Evolutionary conservation across 2,113 vertebrate genomes (phyloP).

Genomic region (Heterocephalus glaber): DNA sequence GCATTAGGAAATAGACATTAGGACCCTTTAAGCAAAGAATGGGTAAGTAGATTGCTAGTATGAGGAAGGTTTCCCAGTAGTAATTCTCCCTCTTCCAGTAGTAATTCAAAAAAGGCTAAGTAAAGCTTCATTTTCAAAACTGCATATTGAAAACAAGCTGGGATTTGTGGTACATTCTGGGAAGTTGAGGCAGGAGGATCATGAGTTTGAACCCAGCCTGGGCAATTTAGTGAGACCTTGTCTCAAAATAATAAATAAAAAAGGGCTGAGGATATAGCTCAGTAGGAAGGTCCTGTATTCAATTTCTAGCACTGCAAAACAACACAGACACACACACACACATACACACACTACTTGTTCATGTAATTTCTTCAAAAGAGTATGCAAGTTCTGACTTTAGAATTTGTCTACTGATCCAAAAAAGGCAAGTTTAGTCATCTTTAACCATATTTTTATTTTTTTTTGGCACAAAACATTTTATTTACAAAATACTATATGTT

Average conservation of each 20-base stretch:
- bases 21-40: conserved; percentile 10
- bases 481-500: conserved; percentile 78
- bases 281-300: background rate
- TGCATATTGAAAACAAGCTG: background rate
- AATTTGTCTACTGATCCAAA: conserved; percentile 75
- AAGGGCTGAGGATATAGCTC: background rate
- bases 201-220: background rate
- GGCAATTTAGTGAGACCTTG: background rate
- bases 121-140: conserved; percentile 69
- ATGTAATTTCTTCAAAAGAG: conserved; percentile 75
- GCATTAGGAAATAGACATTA: conserved; percentile 52
- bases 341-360: conserved; percentile 55
- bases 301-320: background rate
- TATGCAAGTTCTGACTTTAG: conserved; percentile 57
- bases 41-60: conserved; percentile 56
- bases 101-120: conserved; percentile 71
- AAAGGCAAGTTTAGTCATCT: conserved; percentile 68
- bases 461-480: conserved; percentile 75
- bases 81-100: conserved; percentile 34
- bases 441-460: background rate
- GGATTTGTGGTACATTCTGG: background rate
- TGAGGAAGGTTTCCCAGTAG: conserved; percentile 20
- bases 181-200: background rate
- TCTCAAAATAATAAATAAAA: background rate
- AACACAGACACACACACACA: background rate